These are phyloP conservation scores for Pagetopsis macropterus DNA, from an alignment of 2,797 vertebrate genomes.

Conservation along the genomic window DNA sequence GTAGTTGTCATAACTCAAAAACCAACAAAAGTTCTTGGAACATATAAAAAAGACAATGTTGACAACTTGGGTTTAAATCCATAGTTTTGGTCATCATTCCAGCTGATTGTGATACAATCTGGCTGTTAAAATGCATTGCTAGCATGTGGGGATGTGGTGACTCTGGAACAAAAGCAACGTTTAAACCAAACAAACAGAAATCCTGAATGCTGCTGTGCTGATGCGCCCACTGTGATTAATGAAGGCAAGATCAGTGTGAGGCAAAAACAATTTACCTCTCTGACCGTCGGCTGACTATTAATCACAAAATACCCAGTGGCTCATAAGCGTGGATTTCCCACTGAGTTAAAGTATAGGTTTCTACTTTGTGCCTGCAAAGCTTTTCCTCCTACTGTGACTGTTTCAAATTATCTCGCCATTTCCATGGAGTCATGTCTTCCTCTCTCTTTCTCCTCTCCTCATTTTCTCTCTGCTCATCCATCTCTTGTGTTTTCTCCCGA, in stretches of 20 bases:
- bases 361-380: constrained; percentile 27
- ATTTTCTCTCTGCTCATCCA: constrained; percentile 51
- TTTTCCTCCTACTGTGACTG: constrained; percentile 32
- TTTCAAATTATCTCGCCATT: constrained; percentile 49
- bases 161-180: constrained; percentile 2
- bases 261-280: constrained; percentile 51
- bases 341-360: constrained; percentile 40
- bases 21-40: no score
- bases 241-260: constrained; percentile 45
- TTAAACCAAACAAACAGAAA: constrained; percentile 19
- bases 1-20: no score
- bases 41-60: no score
- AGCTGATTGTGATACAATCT: background rate
- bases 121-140: background rate
- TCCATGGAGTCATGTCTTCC: constrained; percentile 54
- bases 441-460: constrained; percentile 21
- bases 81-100: background rate
- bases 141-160: background rate
- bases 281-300: constrained; percentile 43
- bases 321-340: constrained; percentile 35
- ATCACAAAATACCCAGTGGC: constrained; percentile 28
- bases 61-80: no score
- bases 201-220: constrained; percentile 18
- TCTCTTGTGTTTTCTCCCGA: constrained; percentile 47
- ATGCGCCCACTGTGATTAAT: constrained; percentile 35